Evolutionary conservation across 2,797 vertebrate species (phyloP).

Genomic region (Coregonus sp.): DNA sequence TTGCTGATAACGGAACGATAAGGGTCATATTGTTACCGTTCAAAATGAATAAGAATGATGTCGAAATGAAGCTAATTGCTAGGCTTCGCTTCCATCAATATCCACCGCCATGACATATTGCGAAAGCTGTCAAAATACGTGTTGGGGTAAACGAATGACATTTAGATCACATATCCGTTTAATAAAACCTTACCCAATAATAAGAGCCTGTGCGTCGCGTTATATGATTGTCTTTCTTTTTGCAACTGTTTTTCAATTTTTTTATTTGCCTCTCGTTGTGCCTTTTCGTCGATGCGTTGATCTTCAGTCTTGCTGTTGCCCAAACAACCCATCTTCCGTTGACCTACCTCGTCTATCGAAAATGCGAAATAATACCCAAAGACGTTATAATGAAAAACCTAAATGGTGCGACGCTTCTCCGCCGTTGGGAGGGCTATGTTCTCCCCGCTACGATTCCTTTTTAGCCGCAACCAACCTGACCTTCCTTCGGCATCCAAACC

Average conservation of each 20-base stretch:
- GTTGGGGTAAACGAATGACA: slow-evolving; percentile 63
- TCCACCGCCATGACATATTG: slow-evolving; percentile 75
- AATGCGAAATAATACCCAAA: slow-evolving; percentile 41
- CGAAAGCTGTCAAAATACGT: slow-evolving; percentile 76
- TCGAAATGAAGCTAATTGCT: slow-evolving; percentile 48
- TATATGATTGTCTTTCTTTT: slow-evolving; percentile 94
- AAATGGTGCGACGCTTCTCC: slow-evolving; percentile 67
- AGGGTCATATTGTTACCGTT: neutral
- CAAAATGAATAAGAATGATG: slow-evolving; percentile 25
- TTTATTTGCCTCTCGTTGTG: slow-evolving; percentile 96
- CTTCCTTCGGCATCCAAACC: slow-evolving; percentile 53
- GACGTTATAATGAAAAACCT: slow-evolving; percentile 40
- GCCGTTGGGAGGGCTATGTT: slow-evolving; percentile 74
- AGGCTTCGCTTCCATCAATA: slow-evolving; percentile 68
- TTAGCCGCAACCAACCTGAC: slow-evolving; percentile 71
- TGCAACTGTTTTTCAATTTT: slow-evolving; percentile 97
- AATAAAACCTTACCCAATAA: slow-evolving; percentile 87
- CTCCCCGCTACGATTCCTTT: slow-evolving; percentile 73
- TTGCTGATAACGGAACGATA: slow-evolving; percentile 29
- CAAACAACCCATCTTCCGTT: slow-evolving; percentile 94
- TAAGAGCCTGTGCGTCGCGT: slow-evolving; percentile 94
- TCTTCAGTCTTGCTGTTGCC: slow-evolving; percentile 98
- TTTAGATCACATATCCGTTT: neutral
- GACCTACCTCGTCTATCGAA: slow-evolving; percentile 67
- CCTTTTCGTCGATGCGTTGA: slow-evolving; percentile 97